Conservation (phyloP, 2,888 invertebrate species). For the Nycteola revayana region DNA sequence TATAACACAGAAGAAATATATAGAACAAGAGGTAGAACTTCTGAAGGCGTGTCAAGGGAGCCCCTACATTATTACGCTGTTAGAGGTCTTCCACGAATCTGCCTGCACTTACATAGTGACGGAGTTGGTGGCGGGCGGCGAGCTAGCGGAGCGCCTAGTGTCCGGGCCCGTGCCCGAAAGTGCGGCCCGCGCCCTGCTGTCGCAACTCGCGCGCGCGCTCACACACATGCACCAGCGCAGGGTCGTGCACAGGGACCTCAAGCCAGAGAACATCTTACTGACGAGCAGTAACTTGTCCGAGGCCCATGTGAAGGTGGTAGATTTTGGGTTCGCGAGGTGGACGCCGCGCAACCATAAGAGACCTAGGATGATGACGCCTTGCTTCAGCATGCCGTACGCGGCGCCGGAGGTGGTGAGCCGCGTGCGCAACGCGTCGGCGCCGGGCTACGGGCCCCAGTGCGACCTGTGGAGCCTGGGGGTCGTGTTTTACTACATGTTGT, state of each 20-base stretch:
- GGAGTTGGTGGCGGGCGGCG: constrained; percentile 92
- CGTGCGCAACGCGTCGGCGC: too few relatives aligned
- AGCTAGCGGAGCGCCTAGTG: constrained; percentile 81
- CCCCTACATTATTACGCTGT: constrained; percentile 91
- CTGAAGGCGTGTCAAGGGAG: constrained; percentile 94
- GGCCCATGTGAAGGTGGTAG: constrained; percentile 91
- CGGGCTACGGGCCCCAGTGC: too few relatives aligned
- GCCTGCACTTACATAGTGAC: constrained; percentile 94
- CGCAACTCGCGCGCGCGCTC: constrained; percentile 91
- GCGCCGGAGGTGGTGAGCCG: constrained; percentile 95
- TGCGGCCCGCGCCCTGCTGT: constrained; percentile 89
- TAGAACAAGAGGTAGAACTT: constrained; percentile 85
- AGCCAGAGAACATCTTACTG: constrained; percentile 88
- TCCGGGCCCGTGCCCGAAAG: constrained; percentile 89
- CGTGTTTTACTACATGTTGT: constrained; percentile 93
- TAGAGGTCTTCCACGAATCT: constrained; percentile 92
- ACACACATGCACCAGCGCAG: constrained; percentile 91
- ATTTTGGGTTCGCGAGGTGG: constrained; percentile 96
- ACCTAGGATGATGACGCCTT: constrained; percentile 87
- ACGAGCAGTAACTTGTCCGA: constrained; percentile 52
- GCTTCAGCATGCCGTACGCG: constrained; percentile 95
- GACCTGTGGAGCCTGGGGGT: too few relatives aligned
- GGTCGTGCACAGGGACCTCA: constrained; percentile 96
- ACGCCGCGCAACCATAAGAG: constrained; percentile 53
- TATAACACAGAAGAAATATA: constrained; percentile 69